Percentiles rank a stretch among this genome's conserved stretches.
These are phyloP conservation scores for Carcharodon carcharias DNA, from an alignment of 2,797 vertebrate genomes.

Conservation along the genomic window DNA sequence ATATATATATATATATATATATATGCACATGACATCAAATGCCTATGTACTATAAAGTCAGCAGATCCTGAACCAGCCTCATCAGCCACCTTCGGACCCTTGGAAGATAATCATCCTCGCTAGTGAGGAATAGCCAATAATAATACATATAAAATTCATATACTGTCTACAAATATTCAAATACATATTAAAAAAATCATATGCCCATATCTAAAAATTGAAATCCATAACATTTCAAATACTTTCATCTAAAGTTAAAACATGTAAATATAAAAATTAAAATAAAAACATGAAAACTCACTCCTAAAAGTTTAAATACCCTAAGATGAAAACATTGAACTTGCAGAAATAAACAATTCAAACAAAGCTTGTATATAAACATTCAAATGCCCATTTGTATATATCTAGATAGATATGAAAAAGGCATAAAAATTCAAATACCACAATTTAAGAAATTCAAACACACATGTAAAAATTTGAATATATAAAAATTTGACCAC, in stretches of 20 bases:
- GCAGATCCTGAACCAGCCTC: too few species aligned
- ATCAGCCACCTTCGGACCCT: too few species aligned
- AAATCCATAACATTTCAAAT: neutral
- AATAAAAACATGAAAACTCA: neutral
- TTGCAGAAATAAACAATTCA: neutral
- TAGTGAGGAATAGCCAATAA: too few species aligned
- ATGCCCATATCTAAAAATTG: too few species aligned
- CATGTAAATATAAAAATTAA: neutral
- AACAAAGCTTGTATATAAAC: neutral
- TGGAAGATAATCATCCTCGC: too few species aligned
- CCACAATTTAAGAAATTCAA: neutral
- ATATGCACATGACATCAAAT: too few species aligned
- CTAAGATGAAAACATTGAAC: neutral
- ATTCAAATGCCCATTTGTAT: neutral
- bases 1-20: too few species aligned
- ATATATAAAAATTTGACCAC: neutral
- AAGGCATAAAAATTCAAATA: neutral
- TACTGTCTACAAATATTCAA: neutral
- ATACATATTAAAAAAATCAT: neutral
- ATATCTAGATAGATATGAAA: neutral
- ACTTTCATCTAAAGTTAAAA: neutral
- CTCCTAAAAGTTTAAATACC: neutral
- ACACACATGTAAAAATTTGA: neutral
- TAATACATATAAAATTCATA: neutral
- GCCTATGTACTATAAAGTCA: too few species aligned